Base-by-base conservation (phyloP, 2,113 vertebrate genomes). In the Mastomys natalensis region DNA sequence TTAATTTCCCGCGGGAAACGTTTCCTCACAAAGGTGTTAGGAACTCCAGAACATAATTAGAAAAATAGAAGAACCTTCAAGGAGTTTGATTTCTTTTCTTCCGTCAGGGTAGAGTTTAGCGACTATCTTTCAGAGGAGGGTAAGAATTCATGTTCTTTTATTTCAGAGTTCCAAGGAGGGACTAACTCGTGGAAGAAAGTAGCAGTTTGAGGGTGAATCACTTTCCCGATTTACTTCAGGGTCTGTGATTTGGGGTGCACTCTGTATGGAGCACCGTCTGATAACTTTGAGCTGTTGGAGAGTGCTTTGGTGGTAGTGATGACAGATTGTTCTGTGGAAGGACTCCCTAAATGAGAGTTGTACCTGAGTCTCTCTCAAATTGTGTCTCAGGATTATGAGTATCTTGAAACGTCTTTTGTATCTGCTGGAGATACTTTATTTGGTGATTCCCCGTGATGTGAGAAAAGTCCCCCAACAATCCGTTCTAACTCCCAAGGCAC, bases 181-280 rank as follows among this genome's bases (percentile, higher is more conserved):
- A 77, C 40, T 24, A 72, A 77, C 31, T 48, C 58, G 22, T 89
- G 40, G 62, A 17, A 80, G 60, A 81, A 90, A 66, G 55, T 43
- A 78, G 68, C 48, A 64, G 34, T 86, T 11, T 84, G 78, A 22
- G 45, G 24, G n/a, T 13, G 24, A 26, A 48, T 53, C 0, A 0
- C 53, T 62, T 76, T 95, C 72, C 29, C 64, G 6, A 16, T 19
- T 0, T 37, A 29, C 51, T 93, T 34, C 16, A 45, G 21, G 58
- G 48, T 81, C 90, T 80, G 70, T 43, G 66, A 78, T 72, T 91
- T 84, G 93, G 91, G 95, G 95, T 93, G 89, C 96, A 81, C 96
- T 98, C 80, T 91, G 91, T 96, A 97, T 88, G 86, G 95, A 95
- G 86, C 37, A 92, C 95, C 91, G 62, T 93, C 95, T 98, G 95